phyloP scores from a whole-genome alignment of 2,888 invertebrate species.

The Sinhomidia bicolor region DNA sequence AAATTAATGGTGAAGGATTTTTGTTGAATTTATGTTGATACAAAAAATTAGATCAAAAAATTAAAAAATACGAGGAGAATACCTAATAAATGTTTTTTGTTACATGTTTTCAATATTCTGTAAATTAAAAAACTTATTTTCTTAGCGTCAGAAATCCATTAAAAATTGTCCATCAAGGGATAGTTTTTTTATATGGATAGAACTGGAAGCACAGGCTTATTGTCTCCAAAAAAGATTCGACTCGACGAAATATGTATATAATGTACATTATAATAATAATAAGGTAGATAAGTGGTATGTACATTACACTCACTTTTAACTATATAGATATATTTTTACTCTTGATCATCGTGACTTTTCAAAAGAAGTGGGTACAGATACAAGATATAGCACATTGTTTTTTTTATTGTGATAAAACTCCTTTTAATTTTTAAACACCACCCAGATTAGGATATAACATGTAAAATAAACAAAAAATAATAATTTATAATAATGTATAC shows the following conservation, averaged over 20 bases:
- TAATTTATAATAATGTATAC: background rate
- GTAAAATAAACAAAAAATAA: background rate
- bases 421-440: background rate
- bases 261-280: background rate
- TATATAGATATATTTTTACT: background rate
- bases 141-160: slow-evolving; percentile 46
- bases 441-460: background rate
- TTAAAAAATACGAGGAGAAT: too few species aligned
- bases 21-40: background rate
- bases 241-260: slow-evolving; percentile 17
- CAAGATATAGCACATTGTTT: slow-evolving; percentile 7
- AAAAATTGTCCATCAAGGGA: slow-evolving; percentile 31
- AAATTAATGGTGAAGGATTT: too few species aligned
- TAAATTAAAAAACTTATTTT: background rate
- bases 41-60: background rate
- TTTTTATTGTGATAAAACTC: slow-evolving; percentile 22
- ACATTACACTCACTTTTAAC: background rate
- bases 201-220: slow-evolving; percentile 79
- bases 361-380: too few species aligned
- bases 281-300: background rate
- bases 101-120: background rate
- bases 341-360: background rate
- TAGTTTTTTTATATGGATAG: slow-evolving; percentile 65
- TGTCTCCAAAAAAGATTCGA: slow-evolving; percentile 75
- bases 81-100: background rate